Evolutionary conservation across 1,140 invertebrate species (phyloP).

Genomic region (Drosophila malerkotliana): DNA sequence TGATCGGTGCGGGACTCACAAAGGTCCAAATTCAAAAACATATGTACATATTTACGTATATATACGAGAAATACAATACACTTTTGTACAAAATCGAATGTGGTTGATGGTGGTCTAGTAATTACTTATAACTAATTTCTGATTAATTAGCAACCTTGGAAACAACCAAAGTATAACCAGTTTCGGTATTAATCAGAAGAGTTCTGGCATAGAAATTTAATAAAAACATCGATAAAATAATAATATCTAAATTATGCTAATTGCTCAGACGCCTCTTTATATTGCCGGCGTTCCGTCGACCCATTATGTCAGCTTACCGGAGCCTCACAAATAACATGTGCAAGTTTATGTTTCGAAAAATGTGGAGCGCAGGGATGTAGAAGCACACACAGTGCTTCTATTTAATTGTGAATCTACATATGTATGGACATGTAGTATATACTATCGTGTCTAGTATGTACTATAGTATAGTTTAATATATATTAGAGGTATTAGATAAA

Average conservation of each 20-base stretch:
- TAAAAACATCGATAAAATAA: neutral
- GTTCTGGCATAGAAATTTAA: neutral
- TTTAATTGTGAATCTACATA: no score
- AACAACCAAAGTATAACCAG: neutral
- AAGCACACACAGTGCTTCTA: no score
- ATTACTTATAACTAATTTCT: conserved; percentile 1
- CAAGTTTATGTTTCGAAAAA: neutral
- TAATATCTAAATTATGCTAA: conserved; percentile 3
- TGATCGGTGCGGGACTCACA: no score
- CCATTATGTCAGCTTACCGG: neutral
- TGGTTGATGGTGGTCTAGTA: neutral
- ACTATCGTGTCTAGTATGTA: no score
- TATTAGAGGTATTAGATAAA: no score
- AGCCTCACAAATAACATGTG: neutral
- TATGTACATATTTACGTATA: no score
- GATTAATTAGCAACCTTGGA: conserved; percentile 1
- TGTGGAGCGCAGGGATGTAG: neutral
- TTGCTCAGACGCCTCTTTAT: neutral
- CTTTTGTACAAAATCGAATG: no score
- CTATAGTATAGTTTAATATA: no score
- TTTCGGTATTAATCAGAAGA: neutral
- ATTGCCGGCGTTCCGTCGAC: neutral
- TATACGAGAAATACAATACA: no score
- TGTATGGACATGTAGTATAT: no score
- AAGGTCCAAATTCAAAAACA: no score